These are phyloP conservation scores for Bradysia coprophila DNA, from an alignment of 1,140 invertebrate species.

Conservation along the genomic window DNA sequence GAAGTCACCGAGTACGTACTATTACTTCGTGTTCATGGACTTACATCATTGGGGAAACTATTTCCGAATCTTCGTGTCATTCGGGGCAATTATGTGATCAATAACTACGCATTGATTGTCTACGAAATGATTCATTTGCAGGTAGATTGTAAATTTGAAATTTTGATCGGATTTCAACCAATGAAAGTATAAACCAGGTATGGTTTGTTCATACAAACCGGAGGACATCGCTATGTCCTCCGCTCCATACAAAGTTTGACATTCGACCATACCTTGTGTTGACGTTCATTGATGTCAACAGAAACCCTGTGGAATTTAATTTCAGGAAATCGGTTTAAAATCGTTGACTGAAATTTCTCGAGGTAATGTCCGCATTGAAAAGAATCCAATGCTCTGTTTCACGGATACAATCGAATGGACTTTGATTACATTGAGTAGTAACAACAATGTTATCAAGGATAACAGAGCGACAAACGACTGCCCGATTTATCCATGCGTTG, in stretches of 20 bases:
- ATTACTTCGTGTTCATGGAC: conserved; percentile 46
- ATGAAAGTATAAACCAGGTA: no score
- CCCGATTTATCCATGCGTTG: conserved; percentile 38
- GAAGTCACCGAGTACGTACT: conserved; percentile 43
- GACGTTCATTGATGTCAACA: no score
- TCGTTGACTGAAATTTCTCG: conserved; percentile 63
- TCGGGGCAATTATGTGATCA: conserved; percentile 63
- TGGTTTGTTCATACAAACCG: no score
- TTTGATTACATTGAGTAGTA: conserved; percentile 42
- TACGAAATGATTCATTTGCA: conserved; percentile 53
- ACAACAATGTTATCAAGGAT: no score
- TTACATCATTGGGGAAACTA: conserved; percentile 59
- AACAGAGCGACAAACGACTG: conserved; percentile 43
- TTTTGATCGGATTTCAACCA: no score
- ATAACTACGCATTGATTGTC: conserved; percentile 71
- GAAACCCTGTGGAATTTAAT: no score
- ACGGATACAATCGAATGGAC: conserved; percentile 84
- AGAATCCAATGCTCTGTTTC: conserved; percentile 76
- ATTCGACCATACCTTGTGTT: no score
- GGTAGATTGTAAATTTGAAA: conserved; percentile 50
- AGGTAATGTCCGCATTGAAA: conserved; percentile 72
- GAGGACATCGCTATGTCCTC: no score
- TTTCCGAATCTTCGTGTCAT: conserved; percentile 95
- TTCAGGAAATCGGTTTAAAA: conserved; percentile 62
- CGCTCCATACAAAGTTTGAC: no score